A percentile compares a stretch with the other conserved stretches of the same genome.
These are phyloP conservation scores for Amphimallon solstitiale DNA, from an alignment of 2,888 invertebrate genomes.

Conservation along the genomic window DNA sequence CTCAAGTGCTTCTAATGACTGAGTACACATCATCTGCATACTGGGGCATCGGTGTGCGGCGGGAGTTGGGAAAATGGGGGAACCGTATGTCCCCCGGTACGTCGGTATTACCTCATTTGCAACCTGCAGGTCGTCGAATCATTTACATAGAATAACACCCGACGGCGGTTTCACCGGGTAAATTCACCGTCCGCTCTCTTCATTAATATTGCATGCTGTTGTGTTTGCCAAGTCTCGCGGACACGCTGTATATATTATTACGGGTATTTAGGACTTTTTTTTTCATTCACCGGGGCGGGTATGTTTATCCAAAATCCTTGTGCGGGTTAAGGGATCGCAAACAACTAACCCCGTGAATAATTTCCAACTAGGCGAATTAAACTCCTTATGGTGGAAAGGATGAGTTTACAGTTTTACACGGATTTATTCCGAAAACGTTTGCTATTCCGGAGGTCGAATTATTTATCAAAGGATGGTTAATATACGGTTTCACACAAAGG, in stretches of 20 bases:
- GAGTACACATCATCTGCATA: constrained; percentile 63
- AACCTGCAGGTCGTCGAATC: constrained; percentile 60
- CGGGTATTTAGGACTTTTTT: too few relatives aligned
- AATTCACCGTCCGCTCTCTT: constrained; percentile 50
- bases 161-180: constrained; percentile 53
- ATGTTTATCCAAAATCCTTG: too few relatives aligned
- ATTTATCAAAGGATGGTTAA: too few relatives aligned
- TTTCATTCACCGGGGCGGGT: too few relatives aligned
- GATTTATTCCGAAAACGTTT: too few relatives aligned
- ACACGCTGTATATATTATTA: neutral
- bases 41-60: constrained; percentile 40
- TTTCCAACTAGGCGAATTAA: too few relatives aligned
- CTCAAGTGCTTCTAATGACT: constrained; percentile 62
- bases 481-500: too few relatives aligned
- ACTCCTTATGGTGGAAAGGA: too few relatives aligned
- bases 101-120: constrained; percentile 57
- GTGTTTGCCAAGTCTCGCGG: constrained; percentile 40
- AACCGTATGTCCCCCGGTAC: constrained; percentile 51
- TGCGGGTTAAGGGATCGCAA: too few relatives aligned
- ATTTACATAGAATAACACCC: constrained; percentile 62
- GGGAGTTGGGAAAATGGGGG: constrained; percentile 47
- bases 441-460: too few relatives aligned
- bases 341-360: too few relatives aligned
- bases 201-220: constrained; percentile 56
- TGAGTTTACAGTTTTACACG: too few relatives aligned